A percentile compares a stretch with the other conserved stretches of the same genome.
Evolutionary conservation across 2,797 vertebrate species (phyloP).

Genomic region (Synanceia verrucosa): DNA sequence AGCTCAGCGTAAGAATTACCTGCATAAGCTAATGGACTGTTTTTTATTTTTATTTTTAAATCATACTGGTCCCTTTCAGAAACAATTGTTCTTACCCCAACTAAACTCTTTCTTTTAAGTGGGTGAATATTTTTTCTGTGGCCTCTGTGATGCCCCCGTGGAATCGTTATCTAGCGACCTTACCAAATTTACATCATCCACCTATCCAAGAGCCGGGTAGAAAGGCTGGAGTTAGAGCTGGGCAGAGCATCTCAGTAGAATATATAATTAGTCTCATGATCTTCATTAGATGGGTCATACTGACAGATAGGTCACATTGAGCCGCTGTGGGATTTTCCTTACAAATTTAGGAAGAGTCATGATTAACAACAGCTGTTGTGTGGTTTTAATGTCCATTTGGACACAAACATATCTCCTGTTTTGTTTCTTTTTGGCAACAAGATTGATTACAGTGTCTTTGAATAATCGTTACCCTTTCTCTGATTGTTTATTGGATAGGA

Average conservation of each 20-base stretch:
- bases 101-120: neutral
- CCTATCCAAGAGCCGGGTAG: neutral
- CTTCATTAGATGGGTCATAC: constrained; percentile 43
- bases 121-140: neutral
- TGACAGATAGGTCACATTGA: constrained; percentile 40
- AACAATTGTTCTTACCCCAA: neutral
- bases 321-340: constrained; percentile 13
- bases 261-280: constrained; percentile 58
- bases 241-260: constrained; percentile 43
- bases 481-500: constrained; percentile 19
- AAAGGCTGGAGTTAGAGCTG: constrained; percentile 25
- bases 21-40: neutral
- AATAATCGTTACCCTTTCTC: neutral
- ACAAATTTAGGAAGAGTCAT: neutral
- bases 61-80: neutral
- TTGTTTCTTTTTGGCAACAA: neutral
- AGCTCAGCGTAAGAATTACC: neutral
- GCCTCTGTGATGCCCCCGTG: constrained; percentile 11
- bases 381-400: neutral
- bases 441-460: constrained; percentile 1
- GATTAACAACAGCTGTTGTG: neutral
- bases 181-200: constrained; percentile 31
- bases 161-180: constrained; percentile 46
- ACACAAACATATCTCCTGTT: neutral
- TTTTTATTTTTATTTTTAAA: neutral